phyloP scores from a whole-genome alignment of 2,113 vertebrate species.

The Polyodon spathula region DNA sequence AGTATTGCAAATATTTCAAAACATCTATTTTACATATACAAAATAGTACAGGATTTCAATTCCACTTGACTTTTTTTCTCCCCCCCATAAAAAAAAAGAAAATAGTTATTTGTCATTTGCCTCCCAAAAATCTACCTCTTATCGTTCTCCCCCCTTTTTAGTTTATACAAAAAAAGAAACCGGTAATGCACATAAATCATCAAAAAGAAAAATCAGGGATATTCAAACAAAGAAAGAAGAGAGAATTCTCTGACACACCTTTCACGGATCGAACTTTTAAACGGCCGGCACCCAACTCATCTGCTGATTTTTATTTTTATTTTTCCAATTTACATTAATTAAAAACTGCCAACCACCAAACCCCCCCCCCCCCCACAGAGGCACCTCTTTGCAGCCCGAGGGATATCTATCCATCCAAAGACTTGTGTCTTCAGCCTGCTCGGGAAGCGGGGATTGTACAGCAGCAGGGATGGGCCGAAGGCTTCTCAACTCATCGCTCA shows the following conservation, averaged over 20 bases:
- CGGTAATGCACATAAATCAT: too few species aligned
- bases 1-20: constrained; percentile 15
- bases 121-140: constrained; percentile 24
- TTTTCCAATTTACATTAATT: constrained; percentile 67
- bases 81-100: too few species aligned
- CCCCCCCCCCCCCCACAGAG: constrained; percentile 52
- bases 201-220: too few species aligned
- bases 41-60: constrained; percentile 25
- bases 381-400: constrained; percentile 34
- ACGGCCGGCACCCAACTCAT: constrained; percentile 37
- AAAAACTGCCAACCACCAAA: constrained; percentile 52
- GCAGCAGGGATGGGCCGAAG: too few species aligned
- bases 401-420: too few species aligned
- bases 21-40: constrained; percentile 26
- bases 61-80: constrained; percentile 24
- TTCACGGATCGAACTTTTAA: constrained; percentile 12
- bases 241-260: neutral
- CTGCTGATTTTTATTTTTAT: constrained; percentile 52
- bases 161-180: too few species aligned
- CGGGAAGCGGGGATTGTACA: too few species aligned
- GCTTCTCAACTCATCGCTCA: constrained; percentile 11
- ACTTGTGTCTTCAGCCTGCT: too few species aligned
- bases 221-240: too few species aligned
- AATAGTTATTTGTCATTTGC: constrained; percentile 14
- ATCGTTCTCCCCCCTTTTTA: too few species aligned